A percentile compares a stretch with the other conserved stretches of the same genome.
These are phyloP conservation scores for Rhodinocichla rosea DNA, from an alignment of 2,113 vertebrate genomes.

Conservation along the genomic window DNA sequence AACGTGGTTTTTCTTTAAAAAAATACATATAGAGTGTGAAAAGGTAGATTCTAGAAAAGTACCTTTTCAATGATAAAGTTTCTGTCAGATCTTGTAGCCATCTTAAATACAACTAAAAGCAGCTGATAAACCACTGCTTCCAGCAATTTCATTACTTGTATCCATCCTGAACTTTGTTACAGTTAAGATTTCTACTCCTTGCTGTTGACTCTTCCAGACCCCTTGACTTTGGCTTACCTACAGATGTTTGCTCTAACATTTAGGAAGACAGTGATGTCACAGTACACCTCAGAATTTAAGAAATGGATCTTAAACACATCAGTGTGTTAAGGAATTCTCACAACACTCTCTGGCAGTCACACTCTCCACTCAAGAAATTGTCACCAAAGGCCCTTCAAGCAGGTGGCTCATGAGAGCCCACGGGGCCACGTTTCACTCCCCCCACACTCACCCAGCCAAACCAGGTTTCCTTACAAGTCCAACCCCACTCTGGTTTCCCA, in stretches of 20 bases:
- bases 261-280: background rate
- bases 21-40: background rate
- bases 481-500: background rate
- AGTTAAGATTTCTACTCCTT: background rate
- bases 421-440: rapidly evolving
- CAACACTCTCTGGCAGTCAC: background rate
- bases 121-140: background rate
- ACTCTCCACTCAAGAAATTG: no score
- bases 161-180: background rate
- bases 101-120: background rate
- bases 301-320: background rate
- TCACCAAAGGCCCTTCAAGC: background rate
- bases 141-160: background rate
- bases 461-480: background rate
- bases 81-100: background rate
- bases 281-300: background rate
- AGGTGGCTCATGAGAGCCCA: background rate
- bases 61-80: background rate
- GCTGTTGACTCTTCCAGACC: background rate
- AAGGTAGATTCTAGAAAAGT: background rate
- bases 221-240: background rate
- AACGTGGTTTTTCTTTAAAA: background rate
- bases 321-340: rapidly evolving
- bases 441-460: background rate
- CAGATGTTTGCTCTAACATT: background rate